Percentiles rank a stretch among this genome's conserved stretches.
These are phyloP conservation scores for Lemur catta DNA, from an alignment of 2,797 vertebrate genomes.

Conservation along the genomic window DNA sequence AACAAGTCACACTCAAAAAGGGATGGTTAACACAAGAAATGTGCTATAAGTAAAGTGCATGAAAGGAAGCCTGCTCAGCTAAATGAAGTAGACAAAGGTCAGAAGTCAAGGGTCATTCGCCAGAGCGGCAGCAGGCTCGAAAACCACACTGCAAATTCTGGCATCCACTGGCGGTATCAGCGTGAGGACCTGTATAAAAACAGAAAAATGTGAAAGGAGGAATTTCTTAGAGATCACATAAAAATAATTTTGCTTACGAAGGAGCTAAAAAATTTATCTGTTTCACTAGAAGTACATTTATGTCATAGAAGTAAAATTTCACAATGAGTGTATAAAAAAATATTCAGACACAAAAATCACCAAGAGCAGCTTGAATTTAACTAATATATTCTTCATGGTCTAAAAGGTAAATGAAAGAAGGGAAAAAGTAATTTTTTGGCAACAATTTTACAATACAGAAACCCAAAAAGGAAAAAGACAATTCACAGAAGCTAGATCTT, in stretches of 20 bases:
- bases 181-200: slow-evolving; percentile 94
- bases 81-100: slow-evolving; percentile 84
- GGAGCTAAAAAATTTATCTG: background rate
- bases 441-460: slow-evolving; percentile 39
- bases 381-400: background rate
- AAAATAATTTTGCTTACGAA: background rate
- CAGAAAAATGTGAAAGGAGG: slow-evolving; percentile 84
- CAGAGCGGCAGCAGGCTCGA: slow-evolving; percentile 98
- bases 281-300: background rate
- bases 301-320: slow-evolving; percentile 30
- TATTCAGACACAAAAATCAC: background rate
- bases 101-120: slow-evolving; percentile 89
- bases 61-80: slow-evolving; percentile 87
- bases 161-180: slow-evolving; percentile 98
- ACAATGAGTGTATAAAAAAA: background rate
- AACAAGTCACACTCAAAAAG: slow-evolving; percentile 81
- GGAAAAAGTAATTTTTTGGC: background rate
- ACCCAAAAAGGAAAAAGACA: background rate
- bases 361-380: background rate
- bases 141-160: slow-evolving; percentile 99
- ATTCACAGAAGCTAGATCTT: background rate
- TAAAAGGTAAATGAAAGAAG: background rate
- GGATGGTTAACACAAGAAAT: slow-evolving; percentile 85
- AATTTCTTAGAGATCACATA: slow-evolving; percentile 49
- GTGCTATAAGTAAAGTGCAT: slow-evolving; percentile 94